Evolutionary conservation across 2,113 vertebrate genomes (phyloP), one percentile per base, ranked within the genome.

Genomic region (Corydoras sp.): DNA sequence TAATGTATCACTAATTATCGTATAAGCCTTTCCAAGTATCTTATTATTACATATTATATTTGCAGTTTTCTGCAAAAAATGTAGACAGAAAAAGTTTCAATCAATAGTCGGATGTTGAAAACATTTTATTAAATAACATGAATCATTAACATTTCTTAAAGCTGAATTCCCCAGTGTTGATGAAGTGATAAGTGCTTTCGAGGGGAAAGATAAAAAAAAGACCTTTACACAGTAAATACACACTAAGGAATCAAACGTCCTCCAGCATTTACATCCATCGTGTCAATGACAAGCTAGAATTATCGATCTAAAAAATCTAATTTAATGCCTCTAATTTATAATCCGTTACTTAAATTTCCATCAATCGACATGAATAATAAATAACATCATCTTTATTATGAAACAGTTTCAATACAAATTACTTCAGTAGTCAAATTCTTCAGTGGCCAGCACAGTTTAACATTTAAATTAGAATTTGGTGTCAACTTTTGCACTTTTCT

Each of bases 71-170:
- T 43, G 35, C 35, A 43, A 43, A 8, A 43, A 30, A 74, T 14
- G 10, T 1, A 63, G 24, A 3, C 54, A 24, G 2, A 72, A n/a
- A 58, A 11, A 11, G 30, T 67, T 58, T 49, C 43, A 75, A 58
- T 78, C 58, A 75, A 60, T 69, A 15, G 61, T 72, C 75, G 74
- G 72, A 73, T 79, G 51, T 56, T 72, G 12, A 77, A 74, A 71
- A 77, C 65, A 70, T 51, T 74, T 73, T 73, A 56, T 73, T 81
- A 74, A 78, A 78, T 75, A 75, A 73, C 71, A 78, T 31, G 54
- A 72, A 67, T 81, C 53, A 56, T 12, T 56, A 43, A 78, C 71
- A 77, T 74, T 56, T 71, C 65, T 77, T 80, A 80, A 77, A 80
- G 78, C 75, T 69, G 73, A 62, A 69, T 60, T 64, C 54, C 65